These are phyloP conservation scores for Bryconaethiops microstoma DNA, from an alignment of 2,797 vertebrate genomes.

Conservation along the genomic window DNA sequence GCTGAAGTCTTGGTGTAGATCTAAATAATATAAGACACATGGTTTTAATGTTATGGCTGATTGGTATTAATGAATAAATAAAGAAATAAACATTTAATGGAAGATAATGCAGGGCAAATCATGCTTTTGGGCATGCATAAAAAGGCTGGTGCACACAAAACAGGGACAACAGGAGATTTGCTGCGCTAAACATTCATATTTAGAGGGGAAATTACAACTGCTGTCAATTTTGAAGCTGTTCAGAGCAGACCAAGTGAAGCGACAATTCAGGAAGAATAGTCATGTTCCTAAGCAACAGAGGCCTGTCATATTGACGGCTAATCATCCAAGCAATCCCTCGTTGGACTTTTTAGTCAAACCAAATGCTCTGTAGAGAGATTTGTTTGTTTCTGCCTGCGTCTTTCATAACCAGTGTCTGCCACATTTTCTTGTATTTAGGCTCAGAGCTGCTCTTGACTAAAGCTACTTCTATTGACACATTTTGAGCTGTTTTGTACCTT, in stretches of 20 bases:
- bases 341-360: slow-evolving; percentile 58
- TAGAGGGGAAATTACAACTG: slow-evolving; percentile 48
- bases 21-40: no score
- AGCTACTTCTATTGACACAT: not conserved
- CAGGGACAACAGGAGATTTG: slow-evolving; percentile 21
- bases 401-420: slow-evolving; percentile 34
- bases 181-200: slow-evolving; percentile 46
- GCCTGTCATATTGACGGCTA: slow-evolving; percentile 60
- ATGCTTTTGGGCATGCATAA: slow-evolving; percentile 1
- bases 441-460: not conserved
- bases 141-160: slow-evolving; percentile 11
- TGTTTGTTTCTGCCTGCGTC: slow-evolving; percentile 49
- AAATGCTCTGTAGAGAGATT: slow-evolving; percentile 55
- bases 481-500: not conserved
- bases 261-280: slow-evolving; percentile 60
- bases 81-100: not conserved
- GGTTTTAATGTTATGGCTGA: no score
- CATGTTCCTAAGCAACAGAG: slow-evolving; percentile 63
- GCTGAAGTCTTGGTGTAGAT: no score
- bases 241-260: slow-evolving; percentile 55
- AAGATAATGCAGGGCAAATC: not conserved
- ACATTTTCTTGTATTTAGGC: slow-evolving; percentile 4
- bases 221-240: slow-evolving; percentile 49
- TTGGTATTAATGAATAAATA: slow-evolving; percentile 4
- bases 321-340: slow-evolving; percentile 59